Evolutionary conservation across 2,113 vertebrate species (phyloP).

Genomic region (Lepisosteus osseus): DNA sequence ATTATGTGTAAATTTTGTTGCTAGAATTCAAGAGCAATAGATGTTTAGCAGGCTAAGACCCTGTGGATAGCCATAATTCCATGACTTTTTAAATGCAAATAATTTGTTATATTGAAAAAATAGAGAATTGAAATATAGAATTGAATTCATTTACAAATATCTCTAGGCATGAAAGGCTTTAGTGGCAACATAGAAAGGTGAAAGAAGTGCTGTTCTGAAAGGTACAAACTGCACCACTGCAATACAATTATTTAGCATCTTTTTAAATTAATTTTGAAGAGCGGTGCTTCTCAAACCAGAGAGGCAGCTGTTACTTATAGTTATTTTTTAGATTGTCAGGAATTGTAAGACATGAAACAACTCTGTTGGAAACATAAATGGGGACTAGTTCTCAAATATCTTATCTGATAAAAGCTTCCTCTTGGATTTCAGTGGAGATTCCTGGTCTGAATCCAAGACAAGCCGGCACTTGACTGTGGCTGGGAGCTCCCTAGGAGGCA

Average conservation of each 20-base stretch:
- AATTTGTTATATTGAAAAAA: constrained; percentile 54
- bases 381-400: too few relatives aligned
- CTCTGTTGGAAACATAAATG: too few relatives aligned
- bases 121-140: constrained; percentile 8
- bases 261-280: constrained; percentile 33
- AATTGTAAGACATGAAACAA: too few relatives aligned
- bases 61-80: constrained; percentile 33
- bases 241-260: constrained; percentile 32
- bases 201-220: constrained; percentile 10
- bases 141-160: constrained; percentile 20
- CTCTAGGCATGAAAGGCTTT: constrained; percentile 31
- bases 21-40: constrained; percentile 30
- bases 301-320: constrained; percentile 41
- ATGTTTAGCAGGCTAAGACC: constrained; percentile 4
- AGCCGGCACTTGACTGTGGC: too few relatives aligned
- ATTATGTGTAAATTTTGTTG: constrained; percentile 47
- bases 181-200: constrained; percentile 32
- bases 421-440: too few relatives aligned
- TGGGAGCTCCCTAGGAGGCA: too few relatives aligned
- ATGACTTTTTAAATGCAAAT: constrained; percentile 49
- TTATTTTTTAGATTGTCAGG: constrained; percentile 28
- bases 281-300: constrained; percentile 33
- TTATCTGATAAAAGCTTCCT: too few relatives aligned
- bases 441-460: too few relatives aligned
- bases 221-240: constrained; percentile 33